Evolutionary conservation across 2,113 vertebrate genomes (phyloP).

Genomic region (rat (Rattus norvegicus)): GRCr8 NC_086025.1:136536001-136536500

Average conservation of each 20-base stretch:
- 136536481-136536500: constrained; percentile 3
- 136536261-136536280: background rate
- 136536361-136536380: background rate
- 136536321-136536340: background rate
- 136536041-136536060: background rate
- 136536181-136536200: background rate
- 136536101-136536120: background rate
- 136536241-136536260: background rate
- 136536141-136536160: background rate
- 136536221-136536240: background rate
- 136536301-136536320: background rate
- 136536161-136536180: background rate
- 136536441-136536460: constrained; percentile 31
- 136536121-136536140: background rate
- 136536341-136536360: background rate
- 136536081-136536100: background rate
- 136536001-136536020: constrained; percentile 91
- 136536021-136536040: constrained; percentile 69
- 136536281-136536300: background rate
- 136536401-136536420: constrained; percentile 94
- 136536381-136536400: constrained; percentile 94
- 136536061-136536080: background rate
- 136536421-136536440: constrained; percentile 84
- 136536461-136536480: background rate
- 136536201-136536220: background rate